Percentiles rank a stretch among this genome's conserved stretches.
Conservation (phyloP, 2,113 vertebrate genomes). For the Irena cyanogastra region DNA sequence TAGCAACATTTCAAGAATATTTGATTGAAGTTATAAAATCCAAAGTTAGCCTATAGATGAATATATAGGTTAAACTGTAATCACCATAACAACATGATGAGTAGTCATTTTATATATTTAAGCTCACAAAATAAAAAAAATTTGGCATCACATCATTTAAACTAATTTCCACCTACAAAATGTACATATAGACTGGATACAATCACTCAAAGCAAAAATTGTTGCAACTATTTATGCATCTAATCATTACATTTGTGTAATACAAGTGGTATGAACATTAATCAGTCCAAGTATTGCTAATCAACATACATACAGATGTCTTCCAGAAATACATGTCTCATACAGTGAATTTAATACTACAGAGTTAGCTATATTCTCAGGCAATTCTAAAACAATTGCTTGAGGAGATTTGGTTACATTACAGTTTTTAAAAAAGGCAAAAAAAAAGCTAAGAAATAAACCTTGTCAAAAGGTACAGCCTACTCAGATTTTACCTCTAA, state of each 20-base stretch:
- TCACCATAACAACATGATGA: slow-evolving; percentile 1
- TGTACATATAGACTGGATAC: background rate
- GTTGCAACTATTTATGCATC: background rate
- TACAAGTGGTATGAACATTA: background rate
- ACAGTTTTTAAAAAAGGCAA: background rate
- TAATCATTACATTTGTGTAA: background rate
- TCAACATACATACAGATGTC: background rate
- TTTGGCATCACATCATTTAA: background rate
- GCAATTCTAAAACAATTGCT: background rate
- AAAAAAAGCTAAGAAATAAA: background rate
- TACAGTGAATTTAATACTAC: background rate
- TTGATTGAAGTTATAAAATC: background rate
- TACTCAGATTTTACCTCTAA: background rate
- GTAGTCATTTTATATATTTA: background rate
- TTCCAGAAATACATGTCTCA: background rate
- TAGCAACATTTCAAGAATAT: slow-evolving; percentile 10
- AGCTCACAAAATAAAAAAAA: slow-evolving; percentile 11
- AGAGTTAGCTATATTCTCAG: background rate
- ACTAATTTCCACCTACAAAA: background rate
- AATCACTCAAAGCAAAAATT: background rate
- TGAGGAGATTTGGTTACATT: background rate
- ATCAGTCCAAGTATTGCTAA: background rate
- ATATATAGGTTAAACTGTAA: background rate
- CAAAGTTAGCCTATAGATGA: background rate
- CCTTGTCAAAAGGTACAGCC: background rate